These are phyloP conservation scores for Lasioglossum calceatum DNA, from an alignment of 2,888 invertebrate genomes.

Conservation along the genomic window DNA sequence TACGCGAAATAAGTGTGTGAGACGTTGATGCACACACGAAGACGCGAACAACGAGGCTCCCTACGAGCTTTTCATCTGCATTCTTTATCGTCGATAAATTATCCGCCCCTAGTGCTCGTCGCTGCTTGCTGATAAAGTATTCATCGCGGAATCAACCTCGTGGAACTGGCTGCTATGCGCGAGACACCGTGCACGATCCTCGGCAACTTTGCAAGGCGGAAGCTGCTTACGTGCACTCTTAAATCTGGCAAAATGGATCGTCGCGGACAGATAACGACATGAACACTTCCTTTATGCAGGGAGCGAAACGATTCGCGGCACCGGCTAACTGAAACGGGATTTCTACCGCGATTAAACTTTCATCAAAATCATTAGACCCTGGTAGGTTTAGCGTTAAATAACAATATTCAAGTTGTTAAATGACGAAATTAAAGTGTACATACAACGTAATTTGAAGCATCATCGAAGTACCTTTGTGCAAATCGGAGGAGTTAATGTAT, in stretches of 20 bases:
- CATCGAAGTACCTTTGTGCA: not conserved
- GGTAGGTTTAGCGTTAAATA: not conserved
- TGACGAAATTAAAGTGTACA: not conserved
- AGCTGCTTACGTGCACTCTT: slow-evolving; percentile 3
- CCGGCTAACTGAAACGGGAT: not conserved
- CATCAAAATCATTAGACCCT: too few species aligned
- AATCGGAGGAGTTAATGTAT: not conserved
- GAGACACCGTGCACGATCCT: not conserved
- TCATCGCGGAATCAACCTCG: slow-evolving; percentile 66
- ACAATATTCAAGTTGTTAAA: too few species aligned
- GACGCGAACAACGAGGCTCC: slow-evolving; percentile 26
- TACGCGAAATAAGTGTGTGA: slow-evolving; percentile 42
- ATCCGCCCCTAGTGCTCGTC: slow-evolving; percentile 45
- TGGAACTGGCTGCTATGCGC: slow-evolving; percentile 4
- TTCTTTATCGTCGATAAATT: slow-evolving; percentile 67
- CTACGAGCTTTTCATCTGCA: slow-evolving; percentile 64
- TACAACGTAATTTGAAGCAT: not conserved
- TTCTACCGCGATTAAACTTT: not conserved
- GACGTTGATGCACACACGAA: slow-evolving; percentile 30
- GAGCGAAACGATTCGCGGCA: not conserved
- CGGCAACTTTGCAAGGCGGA: slow-evolving; percentile 5
- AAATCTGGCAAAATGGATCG: slow-evolving; percentile 8
- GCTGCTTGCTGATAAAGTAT: slow-evolving; percentile 64
- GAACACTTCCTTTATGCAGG: not conserved
- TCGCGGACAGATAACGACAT: slow-evolving; percentile 17